Evolutionary conservation across 1,140 invertebrate genomes (phyloP), one percentile per base, ranked within the genome.

Genomic region (Phymastichus coffea): DNA sequence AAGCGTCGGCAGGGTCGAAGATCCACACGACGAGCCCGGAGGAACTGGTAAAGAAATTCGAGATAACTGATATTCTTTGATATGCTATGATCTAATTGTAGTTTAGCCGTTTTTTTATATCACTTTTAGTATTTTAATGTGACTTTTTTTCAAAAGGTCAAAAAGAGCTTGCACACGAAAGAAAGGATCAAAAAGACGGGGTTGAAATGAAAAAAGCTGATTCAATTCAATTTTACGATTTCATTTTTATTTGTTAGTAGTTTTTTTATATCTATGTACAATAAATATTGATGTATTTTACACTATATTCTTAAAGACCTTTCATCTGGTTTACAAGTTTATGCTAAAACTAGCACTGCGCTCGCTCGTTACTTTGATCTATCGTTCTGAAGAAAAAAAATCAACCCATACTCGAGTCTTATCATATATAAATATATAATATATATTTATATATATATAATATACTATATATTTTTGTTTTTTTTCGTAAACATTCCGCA

Each of bases 201-300:
- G 26, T 51, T 38, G 37, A 52, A 51, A 38, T 28, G 17, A 66
- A 63, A 17, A 61, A 65, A 23, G 10, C 26, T 17, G 17, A 49
- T 52, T 44, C 38, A 20, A 40, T 28, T 60, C 26, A 58, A 70
- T 70, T 72, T 74, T 74, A 73, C 70, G 69, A 66, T 70, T 73
- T 72, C 63, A 68, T 68, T 76, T 79, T 77, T 77, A 79, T 77
- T 78, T 76, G 75, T 78, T 78, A 78, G 72, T 80, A 78, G 69
- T 65, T 74, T 77, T 76, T 74, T 77, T 73, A 78, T 74, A 76
- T 75, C 70, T 80, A 80, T 78, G 75, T 80, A 80, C 77, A 80
- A 80, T 79, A 80, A 79, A 80, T 80, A 80, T 79, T 77, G 73
- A 78, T 69, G 70, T 72, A 73, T 72, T 78, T 77, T 78, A 79